Conservation (phyloP, 1,140 invertebrate genomes). For the Drosophila ercepeae region DNA sequence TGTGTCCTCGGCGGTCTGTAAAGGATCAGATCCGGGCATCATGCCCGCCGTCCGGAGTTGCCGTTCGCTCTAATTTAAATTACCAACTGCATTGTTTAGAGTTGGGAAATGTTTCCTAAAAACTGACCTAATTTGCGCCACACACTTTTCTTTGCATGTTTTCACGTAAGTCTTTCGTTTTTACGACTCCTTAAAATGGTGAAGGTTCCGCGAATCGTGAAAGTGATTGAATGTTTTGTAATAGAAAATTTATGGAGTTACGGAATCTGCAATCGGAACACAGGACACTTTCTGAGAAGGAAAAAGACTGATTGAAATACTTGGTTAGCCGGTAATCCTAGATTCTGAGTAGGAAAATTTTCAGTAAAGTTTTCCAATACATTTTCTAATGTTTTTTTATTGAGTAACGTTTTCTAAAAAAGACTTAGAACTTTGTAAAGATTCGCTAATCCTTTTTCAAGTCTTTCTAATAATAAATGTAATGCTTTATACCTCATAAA, state of each 20-base stretch:
- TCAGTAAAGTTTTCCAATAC: neutral
- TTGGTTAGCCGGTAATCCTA: neutral
- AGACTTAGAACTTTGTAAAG: too few relatives aligned
- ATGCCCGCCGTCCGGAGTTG: slow-evolving; percentile 42
- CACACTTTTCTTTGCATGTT: slow-evolving; percentile 51
- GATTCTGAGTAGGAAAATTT: neutral
- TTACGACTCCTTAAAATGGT: slow-evolving; percentile 50
- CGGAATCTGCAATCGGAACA: slow-evolving; percentile 23
- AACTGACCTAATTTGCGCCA: slow-evolving; percentile 69
- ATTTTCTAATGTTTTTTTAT: neutral
- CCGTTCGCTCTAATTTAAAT: slow-evolving; percentile 77
- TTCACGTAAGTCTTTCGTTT: slow-evolving; percentile 48
- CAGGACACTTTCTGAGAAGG: slow-evolving; percentile 9
- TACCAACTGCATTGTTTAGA: slow-evolving; percentile 43
- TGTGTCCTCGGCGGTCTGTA: slow-evolving; percentile 45
- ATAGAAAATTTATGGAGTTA: slow-evolving; percentile 10
- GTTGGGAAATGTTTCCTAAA: slow-evolving; percentile 59
- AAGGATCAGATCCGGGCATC: slow-evolving; percentile 39
- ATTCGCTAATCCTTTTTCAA: too few relatives aligned
- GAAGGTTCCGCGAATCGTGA: slow-evolving; percentile 54
- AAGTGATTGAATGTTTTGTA: slow-evolving; percentile 10
- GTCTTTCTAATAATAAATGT: too few relatives aligned
- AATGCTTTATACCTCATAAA: too few relatives aligned
- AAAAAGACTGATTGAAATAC: slow-evolving; percentile 3
- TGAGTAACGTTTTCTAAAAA: too few relatives aligned